Conservation (phyloP, 2,797 vertebrate species). For the Malurus leucopterus region DNA sequence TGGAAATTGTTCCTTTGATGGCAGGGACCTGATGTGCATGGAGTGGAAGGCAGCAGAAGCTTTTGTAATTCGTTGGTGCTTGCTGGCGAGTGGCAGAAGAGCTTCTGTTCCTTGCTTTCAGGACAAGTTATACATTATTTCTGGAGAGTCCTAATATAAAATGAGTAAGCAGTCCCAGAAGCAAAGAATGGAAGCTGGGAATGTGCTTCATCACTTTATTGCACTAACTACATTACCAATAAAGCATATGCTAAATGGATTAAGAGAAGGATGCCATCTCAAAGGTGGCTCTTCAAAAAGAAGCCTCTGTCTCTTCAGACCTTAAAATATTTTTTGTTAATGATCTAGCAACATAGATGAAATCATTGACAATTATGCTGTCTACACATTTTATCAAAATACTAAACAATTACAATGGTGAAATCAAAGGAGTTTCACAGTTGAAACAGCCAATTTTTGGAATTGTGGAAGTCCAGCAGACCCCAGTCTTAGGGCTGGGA, state of each 20-base stretch:
- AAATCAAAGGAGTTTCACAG: background rate
- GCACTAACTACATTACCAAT: background rate
- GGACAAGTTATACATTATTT: background rate
- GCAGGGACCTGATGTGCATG: background rate
- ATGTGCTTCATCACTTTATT: background rate
- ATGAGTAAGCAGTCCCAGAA: background rate
- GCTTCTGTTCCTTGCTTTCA: background rate
- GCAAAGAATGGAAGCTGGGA: background rate
- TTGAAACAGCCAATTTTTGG: background rate
- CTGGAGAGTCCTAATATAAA: background rate
- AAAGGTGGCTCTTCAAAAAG: background rate
- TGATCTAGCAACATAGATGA: slow-evolving; percentile 3
- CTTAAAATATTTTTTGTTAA: background rate
- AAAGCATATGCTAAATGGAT: background rate
- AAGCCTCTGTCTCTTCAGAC: background rate
- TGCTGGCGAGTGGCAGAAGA: background rate
- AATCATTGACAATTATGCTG: background rate
- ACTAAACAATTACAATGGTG: background rate
- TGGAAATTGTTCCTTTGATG: background rate
- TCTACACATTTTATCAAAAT: background rate
- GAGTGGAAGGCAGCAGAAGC: background rate
- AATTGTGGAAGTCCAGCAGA: background rate
- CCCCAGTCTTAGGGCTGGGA: background rate
- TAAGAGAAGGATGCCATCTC: background rate
- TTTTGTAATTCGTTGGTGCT: background rate